Evolutionary conservation across 1,140 invertebrate species (phyloP).

Genomic region (Trachelipus rathkii): DNA sequence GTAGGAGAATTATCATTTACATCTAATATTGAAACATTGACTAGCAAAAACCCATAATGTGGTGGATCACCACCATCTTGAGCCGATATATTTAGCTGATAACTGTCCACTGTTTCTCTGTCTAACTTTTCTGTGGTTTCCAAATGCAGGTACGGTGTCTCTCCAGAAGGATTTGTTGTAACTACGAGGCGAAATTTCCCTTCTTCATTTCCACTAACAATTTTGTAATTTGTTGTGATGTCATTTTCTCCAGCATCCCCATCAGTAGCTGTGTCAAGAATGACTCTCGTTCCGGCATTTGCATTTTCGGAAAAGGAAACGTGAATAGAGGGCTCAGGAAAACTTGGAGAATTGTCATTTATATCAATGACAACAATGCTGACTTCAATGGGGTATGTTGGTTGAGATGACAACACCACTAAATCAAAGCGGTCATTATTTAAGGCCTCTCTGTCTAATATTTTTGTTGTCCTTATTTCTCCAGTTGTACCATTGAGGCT

Average conservation of each 20-base stretch:
- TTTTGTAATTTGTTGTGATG: slow-evolving; percentile 78
- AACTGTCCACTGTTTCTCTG: slow-evolving; percentile 74
- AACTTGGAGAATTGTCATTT: slow-evolving; percentile 84
- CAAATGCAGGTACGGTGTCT: slow-evolving; percentile 81
- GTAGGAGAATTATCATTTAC: slow-evolving; percentile 93
- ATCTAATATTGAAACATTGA: slow-evolving; percentile 86
- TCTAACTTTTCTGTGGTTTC: slow-evolving; percentile 86
- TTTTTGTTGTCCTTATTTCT: slow-evolving; percentile 71
- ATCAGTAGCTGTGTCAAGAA: slow-evolving; percentile 83
- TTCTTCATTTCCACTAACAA: slow-evolving; percentile 79
- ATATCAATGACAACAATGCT: slow-evolving; percentile 77
- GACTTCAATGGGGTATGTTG: slow-evolving; percentile 88
- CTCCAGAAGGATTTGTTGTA: slow-evolving; percentile 79
- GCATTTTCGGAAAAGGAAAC: slow-evolving; percentile 87
- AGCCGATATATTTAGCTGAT: slow-evolving; percentile 83
- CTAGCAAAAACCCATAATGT: slow-evolving; percentile 73
- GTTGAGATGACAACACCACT: slow-evolving; percentile 83
- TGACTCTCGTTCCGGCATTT: slow-evolving; percentile 72
- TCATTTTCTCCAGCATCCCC: slow-evolving; percentile 78
- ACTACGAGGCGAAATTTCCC: slow-evolving; percentile 80
- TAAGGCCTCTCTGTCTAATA: slow-evolving; percentile 75
- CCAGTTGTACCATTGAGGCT: slow-evolving; percentile 71
- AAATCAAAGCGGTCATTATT: slow-evolving; percentile 74
- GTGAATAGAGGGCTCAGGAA: slow-evolving; percentile 79
- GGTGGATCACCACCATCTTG: slow-evolving; percentile 76